A percentile compares a stretch with the other conserved stretches of the same genome.
phyloP scores from a whole-genome alignment of 2,113 vertebrate genomes.

The Alligator sinensis region DNA sequence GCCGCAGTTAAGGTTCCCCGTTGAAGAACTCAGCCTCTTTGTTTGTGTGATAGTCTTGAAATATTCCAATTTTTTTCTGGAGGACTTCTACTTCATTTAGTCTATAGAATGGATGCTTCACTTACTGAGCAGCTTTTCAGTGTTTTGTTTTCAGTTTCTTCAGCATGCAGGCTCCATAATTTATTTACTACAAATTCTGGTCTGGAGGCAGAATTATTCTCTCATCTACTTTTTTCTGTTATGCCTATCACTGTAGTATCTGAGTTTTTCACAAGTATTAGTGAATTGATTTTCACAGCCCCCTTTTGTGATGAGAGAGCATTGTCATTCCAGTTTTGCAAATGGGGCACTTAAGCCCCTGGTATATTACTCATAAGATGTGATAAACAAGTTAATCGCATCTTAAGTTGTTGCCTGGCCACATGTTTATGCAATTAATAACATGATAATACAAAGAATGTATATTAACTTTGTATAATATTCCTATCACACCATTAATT shows the following conservation, averaged over 20 bases:
- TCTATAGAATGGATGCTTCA: background rate
- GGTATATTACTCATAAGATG: no score
- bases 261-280: background rate
- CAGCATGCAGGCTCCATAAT: background rate
- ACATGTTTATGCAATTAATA: no score
- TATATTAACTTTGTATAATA: no score
- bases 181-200: background rate
- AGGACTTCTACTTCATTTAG: background rate
- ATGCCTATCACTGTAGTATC: background rate
- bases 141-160: background rate
- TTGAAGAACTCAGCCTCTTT: conserved; percentile 9
- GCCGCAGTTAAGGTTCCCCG: conserved; percentile 1
- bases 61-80: background rate
- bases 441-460: no score
- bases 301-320: background rate
- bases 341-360: background rate
- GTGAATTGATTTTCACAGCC: background rate
- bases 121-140: background rate
- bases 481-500: no score
- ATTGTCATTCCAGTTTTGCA: background rate
- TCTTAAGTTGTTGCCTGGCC: no score
- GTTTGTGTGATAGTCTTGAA: background rate
- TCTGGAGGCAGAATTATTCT: background rate
- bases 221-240: background rate
- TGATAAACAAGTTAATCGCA: no score